Percentiles rank a stretch among this genome's conserved stretches.
Conservation (phyloP, 2,888 invertebrate genomes). For the Macropis europaea region DNA sequence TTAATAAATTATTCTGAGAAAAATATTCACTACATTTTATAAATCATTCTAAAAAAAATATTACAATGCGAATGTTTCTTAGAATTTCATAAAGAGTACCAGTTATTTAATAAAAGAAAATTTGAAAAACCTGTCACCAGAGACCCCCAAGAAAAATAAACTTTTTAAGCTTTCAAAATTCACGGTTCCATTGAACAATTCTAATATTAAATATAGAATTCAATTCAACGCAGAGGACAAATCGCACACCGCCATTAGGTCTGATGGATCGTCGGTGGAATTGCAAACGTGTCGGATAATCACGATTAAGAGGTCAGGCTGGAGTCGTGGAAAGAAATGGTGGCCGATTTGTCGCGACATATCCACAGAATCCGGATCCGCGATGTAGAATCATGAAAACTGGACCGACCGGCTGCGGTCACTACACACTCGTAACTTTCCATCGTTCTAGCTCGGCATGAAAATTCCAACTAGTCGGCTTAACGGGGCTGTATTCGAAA, state of each 20-base stretch:
- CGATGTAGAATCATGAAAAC: conserved; percentile 54
- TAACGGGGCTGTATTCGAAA: background rate
- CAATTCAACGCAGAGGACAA: background rate
- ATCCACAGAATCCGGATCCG: conserved; percentile 49
- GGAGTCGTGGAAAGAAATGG: conserved; percentile 23
- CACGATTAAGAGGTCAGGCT: conserved; percentile 38
- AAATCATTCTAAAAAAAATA: no score
- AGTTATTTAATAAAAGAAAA: no score
- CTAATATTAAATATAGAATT: no score
- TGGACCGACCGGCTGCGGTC: conserved; percentile 56
- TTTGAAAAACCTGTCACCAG: no score
- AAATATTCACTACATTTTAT: no score
- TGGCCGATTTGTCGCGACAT: conserved; percentile 32
- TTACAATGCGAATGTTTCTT: no score
- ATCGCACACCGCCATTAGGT: background rate
- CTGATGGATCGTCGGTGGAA: background rate
- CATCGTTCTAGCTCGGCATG: conserved; percentile 34
- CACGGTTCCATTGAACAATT: no score
- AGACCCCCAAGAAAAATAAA: no score
- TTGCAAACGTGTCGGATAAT: conserved; percentile 38
- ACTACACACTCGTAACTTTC: conserved; percentile 49
- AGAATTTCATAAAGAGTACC: no score
- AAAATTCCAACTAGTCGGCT: conserved; percentile 45
- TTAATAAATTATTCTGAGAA: no score
- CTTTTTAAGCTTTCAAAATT: no score